Evolutionary conservation across 1,140 invertebrate species (phyloP), one percentile per base, ranked within the genome.

Genomic region (Drosophila erecta): DNA sequence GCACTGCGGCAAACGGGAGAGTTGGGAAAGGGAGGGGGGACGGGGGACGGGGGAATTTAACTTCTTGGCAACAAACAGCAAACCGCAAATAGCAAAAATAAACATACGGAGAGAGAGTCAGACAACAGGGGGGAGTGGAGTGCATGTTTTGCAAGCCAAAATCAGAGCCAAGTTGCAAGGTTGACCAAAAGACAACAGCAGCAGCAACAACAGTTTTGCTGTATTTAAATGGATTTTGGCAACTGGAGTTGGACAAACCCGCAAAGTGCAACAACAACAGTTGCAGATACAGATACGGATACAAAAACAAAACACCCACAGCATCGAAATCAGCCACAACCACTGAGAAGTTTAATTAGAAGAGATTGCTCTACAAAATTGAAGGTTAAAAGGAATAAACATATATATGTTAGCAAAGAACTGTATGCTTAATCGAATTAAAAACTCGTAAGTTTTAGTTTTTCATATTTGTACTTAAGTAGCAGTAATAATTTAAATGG

Each of bases 151-250:
- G 70, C 69, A 86, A 87, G 76, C 81, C 66, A 75, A 73, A 79
- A 71, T 76, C 74, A 69, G 81, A 84, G 76, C 80, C 80, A 84
- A 84, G 76, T 79, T 76, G 76, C 76, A 85, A 84, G 81, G 81
- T 72, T 84, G 76, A 76, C 66, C 71, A 81, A 54, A 79, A 81
- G 59, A 71, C 76, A 85, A 62, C 72, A 76, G 59, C 62, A 71
- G 35, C 65, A 46, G 41, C 60, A 70, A 60, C 62, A 72, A 30
- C 30, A 47, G 41, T 54, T 80, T 72, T 72, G 64, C 70, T 69
- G 74, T 76, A 87, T 86, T 86, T 86, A 86, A 86, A 86, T 86
- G 81, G 83, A 81, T 83, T 86, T 86, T 86, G 84, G 84, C 81
- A 81, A 87, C 57, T 41, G 72, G 73, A 86, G 65, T 72, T 84